Base-by-base conservation (phyloP, 2,888 invertebrate species). In the Acrobasis suavella region DNA sequence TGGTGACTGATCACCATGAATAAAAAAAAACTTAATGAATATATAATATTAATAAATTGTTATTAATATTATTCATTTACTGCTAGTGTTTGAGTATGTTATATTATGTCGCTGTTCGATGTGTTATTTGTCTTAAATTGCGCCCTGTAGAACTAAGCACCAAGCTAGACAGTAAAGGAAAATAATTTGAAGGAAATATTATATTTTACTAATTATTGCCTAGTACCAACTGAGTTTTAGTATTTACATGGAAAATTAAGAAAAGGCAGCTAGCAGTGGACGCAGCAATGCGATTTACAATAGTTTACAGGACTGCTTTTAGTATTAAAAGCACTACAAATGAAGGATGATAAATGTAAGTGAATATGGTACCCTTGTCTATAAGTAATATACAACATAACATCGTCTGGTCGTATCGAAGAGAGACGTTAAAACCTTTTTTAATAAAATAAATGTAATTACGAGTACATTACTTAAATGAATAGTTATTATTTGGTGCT, bases 91-190 rank as follows among this genome's bases (percentile, higher is more conserved):
- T 22, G 8, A 6, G 32, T 42, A 12, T 42, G 42, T 42, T 7
- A 12, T 42, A 12, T 42, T 42, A 42, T n/a, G n/a, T 42, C 14
- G 2, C 42, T 42, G 10, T 10, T 42, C 42, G 14, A 46, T 16
- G 10, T 55, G 55, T 39, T 16, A 55, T 16, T 39, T 55, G 55
- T 39, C 39, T 16, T 8, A 52, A 22, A 56, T 42, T 7, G 46
- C 16, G 56, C 56, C 56, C 42, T 69, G 72, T 72, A 65, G 69
- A 72, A 64, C 37, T 69, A 81, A 86, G 85, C 85, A 75, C 73
- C 72, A 83, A 80, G 77, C 78, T 76, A 68, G 55, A 69, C 59
- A 71, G 65, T 58, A 42, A 62, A 66, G 65, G 58, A 60, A 62
- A 58, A 64, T 58, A 54, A 62, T 58, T 52, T 63, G 55, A 64